These are phyloP conservation scores for Protobothrops mucrosquamatus DNA, from an alignment of 2,113 vertebrate species.

Conservation along the genomic window DNA sequence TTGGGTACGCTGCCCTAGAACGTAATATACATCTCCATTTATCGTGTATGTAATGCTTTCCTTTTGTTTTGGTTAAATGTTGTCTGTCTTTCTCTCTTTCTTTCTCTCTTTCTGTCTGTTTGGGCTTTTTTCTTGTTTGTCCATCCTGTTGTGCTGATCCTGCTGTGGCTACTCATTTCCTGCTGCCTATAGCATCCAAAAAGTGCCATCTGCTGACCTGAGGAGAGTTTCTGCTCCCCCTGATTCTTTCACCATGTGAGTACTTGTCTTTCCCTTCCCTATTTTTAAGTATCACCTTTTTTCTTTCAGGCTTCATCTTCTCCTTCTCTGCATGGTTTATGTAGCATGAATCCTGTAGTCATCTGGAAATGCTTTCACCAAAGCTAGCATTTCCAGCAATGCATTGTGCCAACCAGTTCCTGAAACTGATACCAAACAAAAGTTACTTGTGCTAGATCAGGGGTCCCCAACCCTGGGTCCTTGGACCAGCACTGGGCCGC, in stretches of 20 bases:
- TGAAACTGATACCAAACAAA: background rate
- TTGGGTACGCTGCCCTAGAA: conserved; percentile 47
- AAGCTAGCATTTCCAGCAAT: conserved; percentile 2
- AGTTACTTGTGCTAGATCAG: background rate
- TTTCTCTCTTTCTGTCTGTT: conserved; percentile 50
- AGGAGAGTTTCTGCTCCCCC: conserved; percentile 98
- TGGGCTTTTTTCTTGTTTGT: conserved; percentile 65
- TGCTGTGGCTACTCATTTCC: conserved; percentile 73
- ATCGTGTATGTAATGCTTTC: conserved; percentile 61
- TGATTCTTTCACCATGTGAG: conserved; percentile 98
- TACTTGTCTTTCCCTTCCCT: conserved; percentile 68
- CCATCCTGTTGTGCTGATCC: conserved; percentile 66
- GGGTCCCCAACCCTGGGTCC: too few species aligned
- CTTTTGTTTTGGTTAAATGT: conserved; percentile 74
- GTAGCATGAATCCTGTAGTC: conserved; percentile 1
- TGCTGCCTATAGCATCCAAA: conserved; percentile 88
- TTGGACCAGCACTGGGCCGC: too few species aligned
- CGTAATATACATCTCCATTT: conserved; percentile 64
- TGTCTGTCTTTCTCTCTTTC: conserved; percentile 59
- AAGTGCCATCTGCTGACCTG: conserved; percentile 95
- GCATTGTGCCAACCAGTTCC: background rate
- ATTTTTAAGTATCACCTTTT: background rate
- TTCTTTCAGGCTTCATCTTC: background rate
- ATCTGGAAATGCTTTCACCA: background rate
- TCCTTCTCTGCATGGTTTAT: conserved; percentile 3